phyloP scores from a whole-genome alignment of 2,888 invertebrate genomes.

The Drosophila kokeensis region DNA sequence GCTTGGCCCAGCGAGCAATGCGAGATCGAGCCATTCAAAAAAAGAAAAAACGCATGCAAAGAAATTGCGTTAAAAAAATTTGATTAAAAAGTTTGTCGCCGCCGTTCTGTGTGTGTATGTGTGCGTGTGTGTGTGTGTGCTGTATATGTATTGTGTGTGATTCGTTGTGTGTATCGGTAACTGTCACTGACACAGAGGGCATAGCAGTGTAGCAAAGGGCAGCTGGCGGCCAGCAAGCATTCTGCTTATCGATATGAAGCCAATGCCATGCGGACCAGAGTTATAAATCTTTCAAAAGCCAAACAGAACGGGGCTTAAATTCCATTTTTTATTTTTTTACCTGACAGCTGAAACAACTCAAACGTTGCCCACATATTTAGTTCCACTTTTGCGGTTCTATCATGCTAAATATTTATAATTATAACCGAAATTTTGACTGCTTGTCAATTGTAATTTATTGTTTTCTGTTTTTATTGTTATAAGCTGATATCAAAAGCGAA shows the following conservation, averaged over 20 bases:
- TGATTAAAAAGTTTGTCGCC: constrained; percentile 81
- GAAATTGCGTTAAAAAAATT: constrained; percentile 76
- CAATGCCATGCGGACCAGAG: constrained; percentile 54
- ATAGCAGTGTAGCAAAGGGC: constrained; percentile 1
- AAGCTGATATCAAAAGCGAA: background rate
- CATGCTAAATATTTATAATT: constrained; percentile 54
- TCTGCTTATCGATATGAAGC: constrained; percentile 76
- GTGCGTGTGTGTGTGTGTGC: constrained; percentile 12
- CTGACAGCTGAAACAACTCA: constrained; percentile 66
- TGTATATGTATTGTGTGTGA: constrained; percentile 8
- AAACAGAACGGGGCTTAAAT: constrained; percentile 60
- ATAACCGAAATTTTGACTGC: constrained; percentile 31
- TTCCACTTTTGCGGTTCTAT: background rate
- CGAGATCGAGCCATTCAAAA: constrained; percentile 10
- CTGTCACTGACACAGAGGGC: constrained; percentile 66
- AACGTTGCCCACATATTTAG: constrained; percentile 31
- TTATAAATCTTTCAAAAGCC: constrained; percentile 75
- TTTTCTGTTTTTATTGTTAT: background rate
- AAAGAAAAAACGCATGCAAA: constrained; percentile 64
- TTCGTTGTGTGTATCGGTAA: constrained; percentile 52
- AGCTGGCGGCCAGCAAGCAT: constrained; percentile 48
- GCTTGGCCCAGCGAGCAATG: constrained; percentile 33
- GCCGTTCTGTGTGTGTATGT: constrained; percentile 25
- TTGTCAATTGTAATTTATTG: constrained; percentile 57
- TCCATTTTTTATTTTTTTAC: constrained; percentile 59